Percentiles rank a stretch among this genome's conserved stretches.
phyloP scores from a whole-genome alignment of 2,888 invertebrate species.

The Cataglyphis cursor region DNA sequence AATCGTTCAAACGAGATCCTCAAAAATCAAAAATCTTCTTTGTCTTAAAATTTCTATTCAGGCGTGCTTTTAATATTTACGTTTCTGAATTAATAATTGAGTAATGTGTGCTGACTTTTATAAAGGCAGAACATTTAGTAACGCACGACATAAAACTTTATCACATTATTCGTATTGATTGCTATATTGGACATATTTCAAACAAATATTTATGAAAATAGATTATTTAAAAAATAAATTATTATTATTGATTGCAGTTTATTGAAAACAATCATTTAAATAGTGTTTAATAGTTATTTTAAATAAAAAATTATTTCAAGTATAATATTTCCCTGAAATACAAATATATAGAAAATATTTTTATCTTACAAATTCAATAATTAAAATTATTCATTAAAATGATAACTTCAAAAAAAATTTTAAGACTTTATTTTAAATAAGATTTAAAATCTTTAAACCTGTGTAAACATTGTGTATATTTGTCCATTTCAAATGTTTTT shows the following conservation, averaged over 20 bases:
- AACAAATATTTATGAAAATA: not conserved
- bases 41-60: not conserved
- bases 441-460: not conserved
- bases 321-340: not conserved
- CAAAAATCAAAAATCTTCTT: constrained; percentile 23
- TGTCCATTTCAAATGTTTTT: not conserved
- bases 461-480: not conserved
- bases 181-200: no score
- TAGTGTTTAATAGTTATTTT: not conserved
- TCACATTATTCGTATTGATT: no score
- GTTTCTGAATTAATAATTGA: not conserved
- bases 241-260: not conserved
- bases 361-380: not conserved
- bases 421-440: not conserved
- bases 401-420: not conserved
- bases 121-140: not conserved
- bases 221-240: constrained; percentile 6
- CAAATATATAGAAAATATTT: not conserved
- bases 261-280: not conserved
- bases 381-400: not conserved
- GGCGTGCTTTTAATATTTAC: not conserved
- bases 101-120: not conserved
- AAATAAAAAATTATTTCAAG: not conserved
- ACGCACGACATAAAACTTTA: not conserved
- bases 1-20: not conserved